Evolutionary conservation across 2,797 vertebrate species (phyloP).

Genomic region (Hippoglossus hippoglossus): DNA sequence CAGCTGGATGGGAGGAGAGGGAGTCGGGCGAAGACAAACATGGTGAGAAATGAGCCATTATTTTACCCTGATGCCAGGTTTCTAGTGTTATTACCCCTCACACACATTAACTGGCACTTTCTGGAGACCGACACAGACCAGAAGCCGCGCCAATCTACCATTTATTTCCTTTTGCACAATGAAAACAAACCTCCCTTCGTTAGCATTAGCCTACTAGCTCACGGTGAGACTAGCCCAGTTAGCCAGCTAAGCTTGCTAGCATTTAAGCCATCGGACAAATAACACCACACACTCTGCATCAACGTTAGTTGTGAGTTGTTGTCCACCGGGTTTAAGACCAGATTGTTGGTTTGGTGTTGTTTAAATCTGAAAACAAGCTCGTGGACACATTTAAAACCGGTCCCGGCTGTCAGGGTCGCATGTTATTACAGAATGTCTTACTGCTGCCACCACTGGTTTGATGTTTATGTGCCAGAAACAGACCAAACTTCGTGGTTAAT

Average conservation of each 20-base stretch:
- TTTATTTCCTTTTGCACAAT: not conserved
- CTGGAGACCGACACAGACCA: rapidly evolving
- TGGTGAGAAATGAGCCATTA: slow-evolving; percentile 78
- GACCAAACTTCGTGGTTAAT: not conserved
- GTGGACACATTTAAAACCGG: slow-evolving; percentile 9
- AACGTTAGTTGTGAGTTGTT: not conserved
- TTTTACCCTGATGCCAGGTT: not conserved
- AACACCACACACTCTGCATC: not conserved
- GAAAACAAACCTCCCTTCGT: slow-evolving; percentile 51
- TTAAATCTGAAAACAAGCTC: not conserved
- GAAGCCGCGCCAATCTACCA: not conserved
- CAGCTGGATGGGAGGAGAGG: slow-evolving; percentile 83
- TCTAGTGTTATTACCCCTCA: not conserved
- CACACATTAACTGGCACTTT: not conserved
- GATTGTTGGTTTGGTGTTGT: not conserved
- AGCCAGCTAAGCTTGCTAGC: slow-evolving; percentile 43
- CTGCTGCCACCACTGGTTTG: not conserved
- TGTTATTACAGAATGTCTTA: slow-evolving; percentile 13
- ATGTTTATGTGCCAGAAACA: not conserved
- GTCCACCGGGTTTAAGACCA: too few relatives aligned
- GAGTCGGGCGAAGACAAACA: slow-evolving; percentile 86
- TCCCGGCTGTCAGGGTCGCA: slow-evolving; percentile 29
- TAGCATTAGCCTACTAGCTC: slow-evolving; percentile 67
- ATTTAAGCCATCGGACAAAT: slow-evolving; percentile 21
- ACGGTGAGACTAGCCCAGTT: slow-evolving; percentile 41